A percentile compares a stretch with the other conserved stretches of the same genome.
Evolutionary conservation across 2,888 invertebrate genomes (phyloP).

Genomic region (Phortica okadai): DNA sequence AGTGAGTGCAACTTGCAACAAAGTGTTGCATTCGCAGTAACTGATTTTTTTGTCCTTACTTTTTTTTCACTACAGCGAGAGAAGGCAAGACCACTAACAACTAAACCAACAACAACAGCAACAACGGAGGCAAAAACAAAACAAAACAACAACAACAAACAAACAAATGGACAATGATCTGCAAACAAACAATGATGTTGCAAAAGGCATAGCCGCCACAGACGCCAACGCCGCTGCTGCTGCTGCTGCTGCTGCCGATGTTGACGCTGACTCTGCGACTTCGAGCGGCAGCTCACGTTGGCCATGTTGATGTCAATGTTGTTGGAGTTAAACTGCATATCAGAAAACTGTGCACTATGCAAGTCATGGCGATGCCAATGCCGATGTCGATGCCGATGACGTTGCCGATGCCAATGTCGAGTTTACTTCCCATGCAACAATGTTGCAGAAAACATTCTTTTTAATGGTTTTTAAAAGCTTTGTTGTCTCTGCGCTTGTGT

Average conservation of each 20-base stretch:
- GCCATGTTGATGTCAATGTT: too few species aligned
- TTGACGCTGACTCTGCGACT: too few species aligned
- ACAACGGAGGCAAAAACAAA: background rate
- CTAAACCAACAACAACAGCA: background rate
- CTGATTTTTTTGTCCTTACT: too few species aligned
- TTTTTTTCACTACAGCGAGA: too few species aligned
- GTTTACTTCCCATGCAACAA: slow-evolving; percentile 18
- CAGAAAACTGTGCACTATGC: background rate
- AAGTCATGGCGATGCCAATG: background rate
- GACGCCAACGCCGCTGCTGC: too few species aligned
- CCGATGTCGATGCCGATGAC: background rate
- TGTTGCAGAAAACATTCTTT: slow-evolving; percentile 15
- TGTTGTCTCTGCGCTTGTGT: background rate
- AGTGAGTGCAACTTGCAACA: too few species aligned
- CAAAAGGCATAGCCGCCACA: background rate
- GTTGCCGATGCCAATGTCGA: background rate
- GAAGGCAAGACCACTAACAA: too few species aligned
- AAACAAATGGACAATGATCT: background rate
- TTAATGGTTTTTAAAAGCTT: slow-evolving; percentile 16
- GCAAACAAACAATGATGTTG: background rate
- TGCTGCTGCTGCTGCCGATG: too few species aligned
- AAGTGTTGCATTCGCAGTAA: too few species aligned
- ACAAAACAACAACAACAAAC: background rate
- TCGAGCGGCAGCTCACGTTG: too few species aligned
- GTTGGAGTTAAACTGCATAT: too few species aligned